Evolutionary conservation across 2,797 vertebrate genomes (phyloP), one percentile per base, ranked within the genome.

Genomic region (Pipistrellus pygmaeus): DNA sequence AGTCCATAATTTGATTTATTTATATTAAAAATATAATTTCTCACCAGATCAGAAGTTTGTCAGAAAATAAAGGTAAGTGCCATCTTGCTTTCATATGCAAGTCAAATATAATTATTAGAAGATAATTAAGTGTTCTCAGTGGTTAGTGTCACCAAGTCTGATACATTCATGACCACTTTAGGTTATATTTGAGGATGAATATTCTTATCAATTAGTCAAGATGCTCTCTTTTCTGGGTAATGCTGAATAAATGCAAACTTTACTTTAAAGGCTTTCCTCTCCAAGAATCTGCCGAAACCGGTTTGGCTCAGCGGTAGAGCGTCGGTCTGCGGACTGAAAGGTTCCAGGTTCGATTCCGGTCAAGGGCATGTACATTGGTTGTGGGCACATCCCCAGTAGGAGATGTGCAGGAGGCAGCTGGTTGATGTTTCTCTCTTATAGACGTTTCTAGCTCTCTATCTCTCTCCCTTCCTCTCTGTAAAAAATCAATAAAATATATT

Each of bases 31-130:
- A 85, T 21, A 75, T 8, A 9, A 75, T 87, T 90, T 95, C 68
- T 30, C 87, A 84, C 68, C 55, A 62, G 10, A 83, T 86, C 23
- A 86, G 46, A 92, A 88, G 30, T 77, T 92, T 93, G 18, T 27
- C 27, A 72, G 86, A 23, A 92, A 68, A 48, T 55, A 55, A 18
- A 71, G 51, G 27, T n/a, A 88, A 82, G 17, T 18, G 21, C 18
- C 64, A 35, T 72, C n/a, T 82, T 38, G 66, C 25, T 78, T 41
- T 20, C 32, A 81, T 60, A 60, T 20, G 5, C 18, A 90, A 72
- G 68, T 71, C 14, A 62, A 66, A 2, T 18, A 1, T 32, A 78
- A 72, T 8, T 62, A 71, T 80, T 57, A 64, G 68, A 35, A 80
- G 60, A 85, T 32, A 21, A 44, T 60, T 25, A 14, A 27, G 4